phyloP scores from a whole-genome alignment of 2,797 vertebrate species.

The Lepilemur septentrionalis region DNA sequence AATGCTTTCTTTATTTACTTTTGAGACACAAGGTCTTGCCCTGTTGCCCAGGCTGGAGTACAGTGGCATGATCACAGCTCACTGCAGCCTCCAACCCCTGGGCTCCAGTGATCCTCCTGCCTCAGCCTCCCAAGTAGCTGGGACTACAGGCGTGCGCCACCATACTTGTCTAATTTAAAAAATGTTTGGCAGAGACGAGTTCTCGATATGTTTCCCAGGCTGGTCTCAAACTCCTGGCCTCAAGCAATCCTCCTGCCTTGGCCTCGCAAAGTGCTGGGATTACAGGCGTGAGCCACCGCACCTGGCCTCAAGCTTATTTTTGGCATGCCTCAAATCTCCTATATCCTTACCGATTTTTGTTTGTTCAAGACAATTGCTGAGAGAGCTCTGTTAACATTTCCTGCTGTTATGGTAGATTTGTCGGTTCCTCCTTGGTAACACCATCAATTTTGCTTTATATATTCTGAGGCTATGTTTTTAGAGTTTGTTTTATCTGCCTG shows the following conservation, averaged over 20 bases:
- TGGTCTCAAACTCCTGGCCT: neutral
- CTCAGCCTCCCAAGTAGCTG: neutral
- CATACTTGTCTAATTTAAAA: neutral
- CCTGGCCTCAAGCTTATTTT: neutral
- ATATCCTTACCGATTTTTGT: neutral
- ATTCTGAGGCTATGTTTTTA: neutral
- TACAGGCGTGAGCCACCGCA: neutral
- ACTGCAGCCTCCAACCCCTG: neutral
- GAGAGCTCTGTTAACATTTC: neutral
- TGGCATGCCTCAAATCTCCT: neutral
- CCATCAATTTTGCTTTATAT: neutral
- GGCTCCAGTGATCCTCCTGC: neutral
- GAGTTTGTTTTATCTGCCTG: neutral
- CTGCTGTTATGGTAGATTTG: neutral
- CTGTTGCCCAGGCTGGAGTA: too few species aligned
- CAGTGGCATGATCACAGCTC: neutral
- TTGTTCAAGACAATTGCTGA: conserved; percentile 9
- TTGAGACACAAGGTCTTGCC: too few species aligned
- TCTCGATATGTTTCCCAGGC: neutral
- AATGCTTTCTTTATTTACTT: too few species aligned
- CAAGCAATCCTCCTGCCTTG: neutral
- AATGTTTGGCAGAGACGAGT: neutral
- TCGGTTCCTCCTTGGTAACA: neutral
- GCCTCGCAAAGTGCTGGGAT: neutral
- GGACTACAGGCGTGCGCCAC: fast-evolving